Percentiles rank a stretch among this genome's conserved stretches.
Conservation (phyloP, 2,888 invertebrate genomes). For the Lepidonotus clava region DNA sequence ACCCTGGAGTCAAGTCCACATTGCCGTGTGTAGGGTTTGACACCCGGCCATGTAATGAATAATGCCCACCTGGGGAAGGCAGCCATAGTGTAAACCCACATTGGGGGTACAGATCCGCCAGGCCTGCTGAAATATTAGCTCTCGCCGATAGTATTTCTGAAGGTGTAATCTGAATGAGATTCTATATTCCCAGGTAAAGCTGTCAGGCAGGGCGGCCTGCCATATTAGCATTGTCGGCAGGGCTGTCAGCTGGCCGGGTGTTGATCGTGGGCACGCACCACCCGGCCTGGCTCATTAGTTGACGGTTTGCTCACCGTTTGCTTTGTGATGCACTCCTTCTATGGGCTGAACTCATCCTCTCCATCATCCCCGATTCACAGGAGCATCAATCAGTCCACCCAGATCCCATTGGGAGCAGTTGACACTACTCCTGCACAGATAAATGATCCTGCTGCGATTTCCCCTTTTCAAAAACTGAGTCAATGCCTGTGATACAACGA, state of each 20-base stretch:
- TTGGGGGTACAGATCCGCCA: background rate
- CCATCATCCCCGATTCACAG: constrained; percentile 4
- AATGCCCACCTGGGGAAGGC: background rate
- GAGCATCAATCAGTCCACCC: background rate
- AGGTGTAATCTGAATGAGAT: background rate
- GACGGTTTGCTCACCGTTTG: background rate
- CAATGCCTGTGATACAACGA: too few relatives aligned
- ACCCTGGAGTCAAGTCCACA: background rate
- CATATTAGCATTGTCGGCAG: background rate
- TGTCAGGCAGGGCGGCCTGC: background rate
- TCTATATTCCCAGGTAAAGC: background rate
- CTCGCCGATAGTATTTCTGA: background rate
- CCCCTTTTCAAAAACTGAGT: too few relatives aligned
- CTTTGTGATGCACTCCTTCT: background rate
- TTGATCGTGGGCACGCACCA: too few relatives aligned
- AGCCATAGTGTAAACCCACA: background rate
- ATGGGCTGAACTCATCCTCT: background rate
- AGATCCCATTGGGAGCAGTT: too few relatives aligned
- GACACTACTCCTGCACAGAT: too few relatives aligned
- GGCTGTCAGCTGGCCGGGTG: too few relatives aligned
- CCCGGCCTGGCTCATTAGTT: background rate
- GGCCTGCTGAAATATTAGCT: background rate
- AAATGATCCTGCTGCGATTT: too few relatives aligned
- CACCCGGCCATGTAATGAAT: background rate
- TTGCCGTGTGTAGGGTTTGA: background rate